A percentile compares a stretch with the other conserved stretches of the same genome.
Conservation (phyloP, 53 echinoderm and acorn worm genomes). For the Paelopatides confundens region DNA sequence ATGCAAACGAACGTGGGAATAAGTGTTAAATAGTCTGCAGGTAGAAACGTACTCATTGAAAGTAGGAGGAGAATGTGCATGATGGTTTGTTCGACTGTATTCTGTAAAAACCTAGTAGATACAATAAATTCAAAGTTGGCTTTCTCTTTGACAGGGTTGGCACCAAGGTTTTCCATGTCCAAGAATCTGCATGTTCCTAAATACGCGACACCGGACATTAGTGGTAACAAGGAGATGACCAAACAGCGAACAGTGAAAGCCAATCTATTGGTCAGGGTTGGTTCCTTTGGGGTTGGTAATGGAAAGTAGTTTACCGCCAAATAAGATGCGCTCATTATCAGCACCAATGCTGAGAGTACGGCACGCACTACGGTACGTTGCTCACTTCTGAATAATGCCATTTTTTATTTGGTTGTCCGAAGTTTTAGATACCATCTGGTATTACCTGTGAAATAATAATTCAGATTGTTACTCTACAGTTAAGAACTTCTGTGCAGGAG, state of each 20-base stretch:
- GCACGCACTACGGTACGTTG: too few relatives aligned
- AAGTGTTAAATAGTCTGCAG: background rate
- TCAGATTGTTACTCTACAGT: too few relatives aligned
- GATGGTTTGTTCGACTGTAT: slow-evolving; percentile 36
- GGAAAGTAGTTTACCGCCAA: background rate
- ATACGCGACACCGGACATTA: background rate
- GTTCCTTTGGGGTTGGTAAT: background rate
- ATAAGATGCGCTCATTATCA: background rate
- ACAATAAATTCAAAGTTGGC: background rate
- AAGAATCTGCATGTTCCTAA: background rate
- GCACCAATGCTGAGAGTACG: background rate
- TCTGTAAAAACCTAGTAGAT: slow-evolving; percentile 4
- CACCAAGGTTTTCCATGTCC: slow-evolving; percentile 28
- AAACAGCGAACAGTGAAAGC: slow-evolving; percentile 16
- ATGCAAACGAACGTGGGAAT: too few relatives aligned
- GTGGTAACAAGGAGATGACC: slow-evolving; percentile 8
- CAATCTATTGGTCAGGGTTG: background rate
- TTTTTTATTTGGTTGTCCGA: too few relatives aligned
- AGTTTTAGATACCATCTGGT: too few relatives aligned
- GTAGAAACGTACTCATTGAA: background rate
- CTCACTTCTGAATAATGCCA: too few relatives aligned
- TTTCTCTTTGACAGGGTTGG: slow-evolving; percentile 32
- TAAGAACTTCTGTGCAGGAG: too few relatives aligned
- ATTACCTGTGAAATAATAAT: too few relatives aligned
- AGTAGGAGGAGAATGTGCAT: slow-evolving; percentile 20